Conservation (phyloP, 2,113 vertebrate genomes). For the Boleophthalmus pectinirostris region DNA sequence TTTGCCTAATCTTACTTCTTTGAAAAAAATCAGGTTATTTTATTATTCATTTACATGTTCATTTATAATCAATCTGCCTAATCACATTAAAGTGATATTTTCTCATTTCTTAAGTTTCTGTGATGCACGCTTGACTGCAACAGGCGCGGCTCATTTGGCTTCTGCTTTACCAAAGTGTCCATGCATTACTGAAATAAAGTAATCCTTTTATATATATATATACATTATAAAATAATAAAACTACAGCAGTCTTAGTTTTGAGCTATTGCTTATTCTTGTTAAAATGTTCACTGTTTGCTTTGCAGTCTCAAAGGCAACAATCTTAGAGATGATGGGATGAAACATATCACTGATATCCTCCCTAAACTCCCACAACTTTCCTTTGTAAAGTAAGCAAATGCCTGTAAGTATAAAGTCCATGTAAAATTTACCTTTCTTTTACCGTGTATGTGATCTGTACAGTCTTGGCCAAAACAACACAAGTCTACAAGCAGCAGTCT, state of each 20-base stretch:
- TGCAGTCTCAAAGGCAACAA: constrained; percentile 84
- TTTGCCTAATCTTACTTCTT: constrained; percentile 71
- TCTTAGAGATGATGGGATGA: constrained; percentile 74
- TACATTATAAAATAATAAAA: background rate
- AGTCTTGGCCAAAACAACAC: constrained; percentile 83
- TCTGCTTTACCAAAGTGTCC: constrained; percentile 75
- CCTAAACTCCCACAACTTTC: constrained; percentile 70
- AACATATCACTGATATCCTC: constrained; percentile 64
- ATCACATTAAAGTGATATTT: background rate
- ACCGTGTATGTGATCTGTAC: constrained; percentile 1
- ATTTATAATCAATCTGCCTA: background rate
- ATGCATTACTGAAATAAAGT: constrained; percentile 85
- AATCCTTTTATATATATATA: constrained; percentile 14
- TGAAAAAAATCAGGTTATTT: constrained; percentile 83
- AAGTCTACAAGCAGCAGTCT: constrained; percentile 66
- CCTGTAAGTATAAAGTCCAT: background rate
- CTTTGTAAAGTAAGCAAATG: constrained; percentile 79
- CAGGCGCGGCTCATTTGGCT: constrained; percentile 76
- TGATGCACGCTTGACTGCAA: constrained; percentile 75
- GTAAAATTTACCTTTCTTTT: background rate
- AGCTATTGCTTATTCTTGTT: background rate
- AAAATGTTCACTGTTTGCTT: constrained; percentile 6
- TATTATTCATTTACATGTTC: background rate
- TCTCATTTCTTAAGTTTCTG: constrained; percentile 71
- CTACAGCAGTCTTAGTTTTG: background rate